Evolutionary conservation across 1,140 invertebrate genomes (phyloP).

Genomic region (Brachionus paranguensis): DNA sequence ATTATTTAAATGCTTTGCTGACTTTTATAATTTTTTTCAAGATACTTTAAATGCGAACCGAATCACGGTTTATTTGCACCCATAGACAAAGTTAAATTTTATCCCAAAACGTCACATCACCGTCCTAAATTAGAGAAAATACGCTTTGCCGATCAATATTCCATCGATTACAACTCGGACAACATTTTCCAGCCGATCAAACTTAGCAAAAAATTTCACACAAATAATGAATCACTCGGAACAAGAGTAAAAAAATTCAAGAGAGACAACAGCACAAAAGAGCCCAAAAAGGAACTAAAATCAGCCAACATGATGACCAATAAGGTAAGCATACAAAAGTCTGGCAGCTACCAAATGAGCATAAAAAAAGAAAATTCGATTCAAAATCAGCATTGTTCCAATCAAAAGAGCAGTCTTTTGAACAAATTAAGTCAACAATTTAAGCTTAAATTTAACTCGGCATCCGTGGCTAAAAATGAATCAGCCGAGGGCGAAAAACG

Average conservation of each 20-base stretch:
- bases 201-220: background rate
- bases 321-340: background rate
- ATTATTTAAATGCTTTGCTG: background rate
- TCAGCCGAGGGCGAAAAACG: background rate
- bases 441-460: conserved; percentile 10
- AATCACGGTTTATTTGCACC: conserved; percentile 54
- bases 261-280: background rate
- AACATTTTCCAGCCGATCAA: background rate
- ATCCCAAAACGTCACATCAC: background rate
- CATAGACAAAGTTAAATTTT: conserved; percentile 46
- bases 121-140: background rate
- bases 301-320: background rate
- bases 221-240: background rate
- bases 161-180: background rate
- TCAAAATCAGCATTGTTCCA: background rate
- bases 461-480: background rate
- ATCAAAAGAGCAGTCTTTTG: background rate
- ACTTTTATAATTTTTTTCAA: conserved; percentile 3
- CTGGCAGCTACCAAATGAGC: background rate
- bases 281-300: background rate
- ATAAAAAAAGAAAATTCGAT: background rate
- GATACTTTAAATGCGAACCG: conserved; percentile 50
- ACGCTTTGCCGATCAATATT: background rate
- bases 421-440: conserved; percentile 7
- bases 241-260: background rate